Percentiles rank a stretch among this genome's conserved stretches.
Evolutionary conservation across 1,140 invertebrate species (phyloP).

Genomic region (Bactericera cockerelli): DNA sequence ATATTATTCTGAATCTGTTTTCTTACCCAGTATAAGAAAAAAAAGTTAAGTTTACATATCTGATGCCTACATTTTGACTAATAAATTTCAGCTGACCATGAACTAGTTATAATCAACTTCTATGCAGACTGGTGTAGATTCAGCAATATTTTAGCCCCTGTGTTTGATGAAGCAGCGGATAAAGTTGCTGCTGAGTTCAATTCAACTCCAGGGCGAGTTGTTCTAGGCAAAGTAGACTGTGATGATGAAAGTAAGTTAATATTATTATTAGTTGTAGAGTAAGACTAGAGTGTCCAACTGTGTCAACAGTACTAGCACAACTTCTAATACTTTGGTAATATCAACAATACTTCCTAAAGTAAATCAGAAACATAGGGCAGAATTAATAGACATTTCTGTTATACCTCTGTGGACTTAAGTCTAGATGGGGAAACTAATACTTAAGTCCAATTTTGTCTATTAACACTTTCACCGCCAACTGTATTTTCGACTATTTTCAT

Average conservation of each 20-base stretch:
- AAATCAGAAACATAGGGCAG: no score
- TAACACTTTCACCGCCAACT: no score
- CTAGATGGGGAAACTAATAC: no score
- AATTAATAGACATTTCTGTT: no score
- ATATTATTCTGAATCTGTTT: no score
- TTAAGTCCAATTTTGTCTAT: no score
- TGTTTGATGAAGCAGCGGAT: conserved; percentile 90
- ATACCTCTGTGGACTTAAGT: no score
- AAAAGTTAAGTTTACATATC: background rate
- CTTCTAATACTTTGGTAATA: background rate
- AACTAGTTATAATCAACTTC: conserved; percentile 96
- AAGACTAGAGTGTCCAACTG: conserved; percentile 12
- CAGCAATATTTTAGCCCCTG: conserved; percentile 88
- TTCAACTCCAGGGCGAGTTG: conserved; percentile 64
- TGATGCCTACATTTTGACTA: no score
- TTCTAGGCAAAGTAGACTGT: conserved; percentile 94
- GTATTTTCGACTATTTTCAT: no score
- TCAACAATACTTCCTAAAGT: no score
- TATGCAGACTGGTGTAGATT: conserved; percentile 96
- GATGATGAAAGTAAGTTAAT: conserved; percentile 66
- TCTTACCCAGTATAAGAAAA: background rate
- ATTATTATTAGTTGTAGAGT: no score
- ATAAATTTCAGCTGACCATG: conserved; percentile 71
- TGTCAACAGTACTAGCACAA: no score
- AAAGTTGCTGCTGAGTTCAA: conserved; percentile 60